Conservation (phyloP, 2,797 vertebrate species). For the Xenentodon cancila region DNA sequence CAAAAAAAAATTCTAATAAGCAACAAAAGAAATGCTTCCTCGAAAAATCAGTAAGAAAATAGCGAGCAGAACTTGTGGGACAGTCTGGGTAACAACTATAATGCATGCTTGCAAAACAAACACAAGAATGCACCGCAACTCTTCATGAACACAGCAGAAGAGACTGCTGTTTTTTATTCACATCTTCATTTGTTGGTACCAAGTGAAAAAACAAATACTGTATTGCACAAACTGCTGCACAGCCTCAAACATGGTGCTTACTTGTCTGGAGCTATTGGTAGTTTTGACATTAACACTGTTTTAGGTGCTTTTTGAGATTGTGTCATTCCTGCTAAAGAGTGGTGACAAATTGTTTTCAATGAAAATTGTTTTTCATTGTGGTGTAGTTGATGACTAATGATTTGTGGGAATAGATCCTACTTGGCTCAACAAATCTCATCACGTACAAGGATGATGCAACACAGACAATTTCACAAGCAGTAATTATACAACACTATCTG, state of each 20-base stretch:
- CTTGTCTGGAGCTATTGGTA: constrained; percentile 23
- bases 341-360: constrained; percentile 66
- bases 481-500: constrained; percentile 48
- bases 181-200: constrained; percentile 27
- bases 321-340: constrained; percentile 56
- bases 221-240: constrained; percentile 13
- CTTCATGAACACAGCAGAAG: background rate
- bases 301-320: constrained; percentile 37
- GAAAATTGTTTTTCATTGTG: constrained; percentile 40
- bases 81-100: constrained; percentile 1
- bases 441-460: constrained; percentile 67
- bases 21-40: constrained; percentile 42
- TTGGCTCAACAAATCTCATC: constrained; percentile 63
- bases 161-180: constrained; percentile 27
- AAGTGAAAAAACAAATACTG: constrained; percentile 30
- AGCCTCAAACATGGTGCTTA: constrained; percentile 4
- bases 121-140: constrained; percentile 3
- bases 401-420: constrained; percentile 69
- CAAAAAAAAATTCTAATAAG: too few relatives aligned
- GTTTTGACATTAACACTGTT: constrained; percentile 26
- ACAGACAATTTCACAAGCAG: constrained; percentile 58
- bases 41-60: constrained; percentile 24
- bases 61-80: constrained; percentile 22
- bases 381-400: constrained; percentile 67
- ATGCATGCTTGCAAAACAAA: too few relatives aligned